Percentiles rank a stretch among this genome's conserved stretches.
These are phyloP conservation scores for Isotomurus palustris DNA, from an alignment of 2,888 invertebrate species.

Conservation along the genomic window DNA sequence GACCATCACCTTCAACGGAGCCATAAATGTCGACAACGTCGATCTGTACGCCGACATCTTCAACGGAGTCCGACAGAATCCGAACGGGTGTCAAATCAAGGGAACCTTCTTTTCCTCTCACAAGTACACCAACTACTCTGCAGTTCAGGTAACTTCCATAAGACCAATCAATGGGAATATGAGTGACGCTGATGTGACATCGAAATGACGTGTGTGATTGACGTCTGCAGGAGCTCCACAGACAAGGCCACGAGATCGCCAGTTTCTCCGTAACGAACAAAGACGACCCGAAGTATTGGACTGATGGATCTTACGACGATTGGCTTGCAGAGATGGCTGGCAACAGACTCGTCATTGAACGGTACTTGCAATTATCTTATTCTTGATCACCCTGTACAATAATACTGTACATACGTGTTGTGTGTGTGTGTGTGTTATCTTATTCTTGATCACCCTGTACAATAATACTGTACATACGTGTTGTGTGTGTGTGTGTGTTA, in stretches of 20 bases:
- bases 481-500: too few relatives aligned
- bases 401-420: too few relatives aligned
- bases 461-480: too few relatives aligned
- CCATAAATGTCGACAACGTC: constrained; percentile 92
- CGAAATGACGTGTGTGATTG: not conserved
- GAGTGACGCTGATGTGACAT: not conserved
- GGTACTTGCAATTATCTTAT: constrained; percentile 26
- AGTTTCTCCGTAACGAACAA: constrained; percentile 90
- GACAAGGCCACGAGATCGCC: constrained; percentile 84
- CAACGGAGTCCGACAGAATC: constrained; percentile 80
- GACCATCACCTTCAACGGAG: constrained; percentile 89
- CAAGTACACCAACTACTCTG: constrained; percentile 79
- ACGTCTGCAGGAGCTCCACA: constrained; percentile 46
- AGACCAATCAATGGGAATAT: not conserved
- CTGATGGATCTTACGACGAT: constrained; percentile 76
- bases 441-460: too few relatives aligned
- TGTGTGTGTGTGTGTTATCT: too few relatives aligned
- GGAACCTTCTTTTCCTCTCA: constrained; percentile 86
- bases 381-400: too few relatives aligned
- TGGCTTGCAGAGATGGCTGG: constrained; percentile 96
- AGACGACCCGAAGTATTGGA: constrained; percentile 74
- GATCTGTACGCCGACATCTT: constrained; percentile 89
- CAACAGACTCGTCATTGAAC: constrained; percentile 75
- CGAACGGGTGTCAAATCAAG: constrained; percentile 71
- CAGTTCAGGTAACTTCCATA: constrained; percentile 31